Conservation (phyloP, 2,888 invertebrate species). For the Poecilus cupreus region DNA sequence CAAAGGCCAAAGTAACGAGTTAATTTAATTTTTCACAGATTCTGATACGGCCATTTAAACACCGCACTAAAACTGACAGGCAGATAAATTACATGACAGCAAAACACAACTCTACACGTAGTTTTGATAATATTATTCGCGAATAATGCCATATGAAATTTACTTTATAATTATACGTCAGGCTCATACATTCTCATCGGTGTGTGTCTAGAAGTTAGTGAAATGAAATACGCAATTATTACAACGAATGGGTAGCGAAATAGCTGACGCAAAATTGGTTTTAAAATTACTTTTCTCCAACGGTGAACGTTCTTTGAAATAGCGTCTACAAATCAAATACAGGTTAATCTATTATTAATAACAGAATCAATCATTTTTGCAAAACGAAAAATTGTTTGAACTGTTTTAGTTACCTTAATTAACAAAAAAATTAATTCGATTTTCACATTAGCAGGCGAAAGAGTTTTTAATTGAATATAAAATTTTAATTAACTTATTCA, state of each 20-base stretch:
- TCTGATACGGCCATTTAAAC: not conserved
- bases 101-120: too few relatives aligned
- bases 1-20: not conserved
- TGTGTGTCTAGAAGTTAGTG: not conserved
- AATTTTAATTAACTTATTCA: not conserved
- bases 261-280: not conserved
- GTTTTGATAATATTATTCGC: not conserved
- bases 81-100: not conserved
- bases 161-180: not conserved
- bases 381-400: not conserved
- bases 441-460: not conserved
- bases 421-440: too few relatives aligned
- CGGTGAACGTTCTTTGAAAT: not conserved
- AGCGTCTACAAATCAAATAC: not conserved
- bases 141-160: not conserved
- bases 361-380: not conserved
- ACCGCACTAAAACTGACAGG: not conserved
- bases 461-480: constrained; percentile 2
- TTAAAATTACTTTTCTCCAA: not conserved
- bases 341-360: not conserved
- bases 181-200: not conserved
- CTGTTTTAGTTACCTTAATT: not conserved
- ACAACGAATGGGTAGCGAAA: not conserved
- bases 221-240: not conserved
- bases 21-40: constrained; percentile 28